A percentile compares a stretch with the other conserved stretches of the same genome.
These are phyloP conservation scores for Microtus richardsoni DNA, from an alignment of 2,113 vertebrate genomes.

Conservation along the genomic window DNA sequence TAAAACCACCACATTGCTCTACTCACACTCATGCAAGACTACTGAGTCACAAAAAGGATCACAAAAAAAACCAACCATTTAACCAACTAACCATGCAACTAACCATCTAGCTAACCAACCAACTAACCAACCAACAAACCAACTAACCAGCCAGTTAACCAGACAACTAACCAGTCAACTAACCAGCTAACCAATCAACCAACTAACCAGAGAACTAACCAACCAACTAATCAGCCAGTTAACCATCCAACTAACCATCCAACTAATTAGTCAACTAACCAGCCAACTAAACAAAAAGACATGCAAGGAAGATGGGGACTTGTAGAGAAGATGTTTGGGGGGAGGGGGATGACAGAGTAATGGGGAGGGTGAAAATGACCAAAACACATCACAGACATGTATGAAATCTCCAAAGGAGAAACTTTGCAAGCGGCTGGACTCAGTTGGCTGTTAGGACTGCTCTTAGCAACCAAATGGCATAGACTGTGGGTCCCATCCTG, in stretches of 20 bases:
- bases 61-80: not conserved
- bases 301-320: not conserved
- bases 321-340: not conserved
- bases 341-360: not conserved
- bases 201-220: not conserved
- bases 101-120: too few relatives aligned
- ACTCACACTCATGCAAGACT: not conserved
- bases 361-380: not conserved
- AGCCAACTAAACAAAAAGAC: too few relatives aligned
- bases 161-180: not conserved
- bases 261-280: too few relatives aligned
- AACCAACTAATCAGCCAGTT: not conserved
- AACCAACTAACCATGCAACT: not conserved
- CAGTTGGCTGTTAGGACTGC: constrained; percentile 65
- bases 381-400: not conserved
- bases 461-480: constrained; percentile 73
- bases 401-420: not conserved
- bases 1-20: not conserved
- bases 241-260: not conserved
- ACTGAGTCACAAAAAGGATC: not conserved
- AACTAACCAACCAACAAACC: not conserved
- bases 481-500: not conserved
- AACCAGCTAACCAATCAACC: too few relatives aligned
- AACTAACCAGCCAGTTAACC: not conserved
- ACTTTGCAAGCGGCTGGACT: not conserved